Conservation (phyloP, 2,113 vertebrate species). For the Cyprinodon brontotheroides region DNA sequence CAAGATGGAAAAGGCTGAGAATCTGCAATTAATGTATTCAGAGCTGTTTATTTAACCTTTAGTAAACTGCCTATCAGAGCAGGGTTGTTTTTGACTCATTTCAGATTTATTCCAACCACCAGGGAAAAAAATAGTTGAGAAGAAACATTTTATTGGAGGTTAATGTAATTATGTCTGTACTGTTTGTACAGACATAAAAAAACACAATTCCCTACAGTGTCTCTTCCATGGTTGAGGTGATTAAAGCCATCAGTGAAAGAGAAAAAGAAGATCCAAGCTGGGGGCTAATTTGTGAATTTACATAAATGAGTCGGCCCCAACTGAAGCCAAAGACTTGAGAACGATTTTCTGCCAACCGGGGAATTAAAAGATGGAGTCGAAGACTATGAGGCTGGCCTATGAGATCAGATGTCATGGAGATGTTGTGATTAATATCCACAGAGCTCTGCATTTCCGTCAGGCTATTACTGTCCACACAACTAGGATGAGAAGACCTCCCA, state of each 20-base stretch:
- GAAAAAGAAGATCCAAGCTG: background rate
- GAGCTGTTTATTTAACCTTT: background rate
- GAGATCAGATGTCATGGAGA: constrained; percentile 46
- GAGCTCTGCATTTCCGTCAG: constrained; percentile 27
- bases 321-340: constrained; percentile 9
- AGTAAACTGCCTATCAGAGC: background rate
- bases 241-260: background rate
- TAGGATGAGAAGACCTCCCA: constrained; percentile 3
- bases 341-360: constrained; percentile 23
- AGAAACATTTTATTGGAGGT: background rate
- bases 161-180: constrained; percentile 13
- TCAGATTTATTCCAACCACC: background rate
- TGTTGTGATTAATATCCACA: constrained; percentile 31
- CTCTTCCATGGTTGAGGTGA: background rate
- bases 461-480: constrained; percentile 30
- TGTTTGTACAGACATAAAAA: constrained; percentile 5
- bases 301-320: background rate
- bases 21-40: background rate
- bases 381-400: constrained; percentile 25
- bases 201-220: background rate
- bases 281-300: constrained; percentile 10
- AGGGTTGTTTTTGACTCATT: background rate
- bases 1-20: background rate
- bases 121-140: background rate
- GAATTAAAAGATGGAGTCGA: constrained; percentile 51